A percentile compares a stretch with the other conserved stretches of the same genome.
phyloP scores from a whole-genome alignment of 2,888 invertebrate species.

The Ormia ochracea region DNA sequence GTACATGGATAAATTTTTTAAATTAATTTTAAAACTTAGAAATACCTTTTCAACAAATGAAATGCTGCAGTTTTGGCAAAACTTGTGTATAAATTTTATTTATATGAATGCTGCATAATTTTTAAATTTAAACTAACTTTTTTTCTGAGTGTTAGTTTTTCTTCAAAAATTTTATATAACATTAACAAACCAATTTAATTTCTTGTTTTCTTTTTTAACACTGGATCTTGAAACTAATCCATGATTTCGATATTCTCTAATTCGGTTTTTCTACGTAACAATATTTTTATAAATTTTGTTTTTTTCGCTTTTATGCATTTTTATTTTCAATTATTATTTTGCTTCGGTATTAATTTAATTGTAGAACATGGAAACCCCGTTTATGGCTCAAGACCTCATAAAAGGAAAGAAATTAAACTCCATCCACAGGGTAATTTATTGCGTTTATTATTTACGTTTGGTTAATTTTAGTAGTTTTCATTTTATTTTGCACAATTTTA shows the following conservation, averaged over 20 bases:
- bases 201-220: background rate
- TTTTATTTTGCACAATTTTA: conserved; percentile 15
- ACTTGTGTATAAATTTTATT: conserved; percentile 44
- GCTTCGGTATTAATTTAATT: conserved; percentile 54
- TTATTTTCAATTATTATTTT: conserved; percentile 38
- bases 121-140: conserved; percentile 17
- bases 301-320: conserved; percentile 47
- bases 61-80: background rate
- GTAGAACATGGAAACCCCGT: conserved; percentile 76
- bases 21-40: background rate
- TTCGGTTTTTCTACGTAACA: conserved; percentile 32
- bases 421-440: conserved; percentile 74
- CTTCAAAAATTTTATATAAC: background rate
- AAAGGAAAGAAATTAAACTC: conserved; percentile 77
- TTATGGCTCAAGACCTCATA: conserved; percentile 74
- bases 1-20: background rate
- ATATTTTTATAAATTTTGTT: conserved; percentile 17
- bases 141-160: conserved; percentile 48
- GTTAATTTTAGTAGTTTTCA: conserved; percentile 9
- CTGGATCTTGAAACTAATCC: conserved; percentile 57
- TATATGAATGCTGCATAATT: conserved; percentile 31
- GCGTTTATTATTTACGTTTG: conserved; percentile 38
- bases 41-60: background rate
- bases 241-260: conserved; percentile 15
- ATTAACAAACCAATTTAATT: background rate